These are phyloP conservation scores for Coryphaenoides rupestris DNA, from an alignment of 2,113 vertebrate genomes.

Conservation along the genomic window DNA sequence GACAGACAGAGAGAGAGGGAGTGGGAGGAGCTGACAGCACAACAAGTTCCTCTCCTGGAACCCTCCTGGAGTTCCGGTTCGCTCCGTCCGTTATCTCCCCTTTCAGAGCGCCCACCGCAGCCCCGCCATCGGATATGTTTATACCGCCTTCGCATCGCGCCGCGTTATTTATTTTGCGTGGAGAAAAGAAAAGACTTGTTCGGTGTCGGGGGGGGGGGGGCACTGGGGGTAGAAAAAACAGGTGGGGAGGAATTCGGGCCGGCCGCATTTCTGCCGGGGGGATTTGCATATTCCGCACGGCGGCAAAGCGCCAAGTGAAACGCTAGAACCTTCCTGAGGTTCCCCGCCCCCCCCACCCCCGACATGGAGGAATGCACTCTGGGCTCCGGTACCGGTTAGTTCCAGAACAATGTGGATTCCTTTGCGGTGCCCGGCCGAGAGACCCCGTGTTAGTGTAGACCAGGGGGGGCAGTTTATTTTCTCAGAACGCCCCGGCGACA, in stretches of 20 bases:
- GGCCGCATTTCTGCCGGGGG: slow-evolving; percentile 48
- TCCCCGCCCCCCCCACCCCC: slow-evolving; percentile 28
- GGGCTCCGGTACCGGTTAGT: slow-evolving; percentile 51
- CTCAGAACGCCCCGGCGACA: slow-evolving; percentile 49
- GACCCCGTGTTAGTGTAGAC: slow-evolving; percentile 60
- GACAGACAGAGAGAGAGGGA: not conserved
- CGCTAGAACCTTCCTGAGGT: slow-evolving; percentile 65
- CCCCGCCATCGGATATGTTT: slow-evolving; percentile 51
- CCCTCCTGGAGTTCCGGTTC: slow-evolving; percentile 38
- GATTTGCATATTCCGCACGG: slow-evolving; percentile 36
- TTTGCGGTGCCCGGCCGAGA: slow-evolving; percentile 53
- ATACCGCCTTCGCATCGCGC: slow-evolving; percentile 45
- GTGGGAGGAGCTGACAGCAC: slow-evolving; percentile 11
- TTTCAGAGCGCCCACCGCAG: slow-evolving; percentile 43
- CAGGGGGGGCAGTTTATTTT: slow-evolving; percentile 65
- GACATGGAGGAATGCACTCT: slow-evolving; percentile 62
- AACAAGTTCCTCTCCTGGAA: slow-evolving; percentile 36
- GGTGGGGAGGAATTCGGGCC: slow-evolving; percentile 31
- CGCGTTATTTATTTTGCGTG: slow-evolving; percentile 51
- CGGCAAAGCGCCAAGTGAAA: slow-evolving; percentile 59
- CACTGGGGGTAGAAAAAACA: no score
- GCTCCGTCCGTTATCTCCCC: slow-evolving; percentile 24
- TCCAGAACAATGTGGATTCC: slow-evolving; percentile 67
- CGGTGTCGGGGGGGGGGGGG: not conserved
- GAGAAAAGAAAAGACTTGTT: not conserved